These are phyloP conservation scores for Periophthalmus magnuspinnatus DNA, from an alignment of 2,797 vertebrate genomes.

Conservation along the genomic window DNA sequence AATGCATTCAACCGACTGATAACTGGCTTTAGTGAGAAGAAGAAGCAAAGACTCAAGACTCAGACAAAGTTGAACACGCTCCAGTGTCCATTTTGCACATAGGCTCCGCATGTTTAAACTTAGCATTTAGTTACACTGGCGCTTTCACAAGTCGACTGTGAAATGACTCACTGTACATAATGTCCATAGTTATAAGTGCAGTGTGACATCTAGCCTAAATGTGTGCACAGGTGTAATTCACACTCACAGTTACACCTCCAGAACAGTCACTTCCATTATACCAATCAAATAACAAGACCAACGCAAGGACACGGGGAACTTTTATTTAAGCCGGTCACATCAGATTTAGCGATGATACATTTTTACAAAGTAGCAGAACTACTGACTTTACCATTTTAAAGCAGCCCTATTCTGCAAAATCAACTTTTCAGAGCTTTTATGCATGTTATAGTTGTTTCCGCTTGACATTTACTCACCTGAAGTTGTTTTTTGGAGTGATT, in stretches of 20 bases:
- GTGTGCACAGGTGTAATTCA: constrained; percentile 22
- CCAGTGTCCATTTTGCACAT: background rate
- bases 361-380: too few relatives aligned
- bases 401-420: too few relatives aligned
- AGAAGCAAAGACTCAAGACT: background rate
- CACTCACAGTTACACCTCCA: constrained; percentile 31
- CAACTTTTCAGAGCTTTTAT: too few relatives aligned
- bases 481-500: too few relatives aligned
- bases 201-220: background rate
- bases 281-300: background rate
- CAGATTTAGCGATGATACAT: too few relatives aligned
- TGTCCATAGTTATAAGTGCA: background rate
- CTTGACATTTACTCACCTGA: too few relatives aligned
- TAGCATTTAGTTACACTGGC: constrained; percentile 1
- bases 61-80: background rate
- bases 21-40: background rate
- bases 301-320: background rate
- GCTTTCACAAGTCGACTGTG: constrained; percentile 4
- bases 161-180: constrained; percentile 3
- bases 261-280: background rate
- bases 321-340: background rate
- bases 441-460: too few relatives aligned
- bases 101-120: background rate
- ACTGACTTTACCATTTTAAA: too few relatives aligned
- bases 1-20: too few relatives aligned